Conservation (phyloP, 2,797 vertebrate genomes). For the Brachymystax lenok region DNA sequence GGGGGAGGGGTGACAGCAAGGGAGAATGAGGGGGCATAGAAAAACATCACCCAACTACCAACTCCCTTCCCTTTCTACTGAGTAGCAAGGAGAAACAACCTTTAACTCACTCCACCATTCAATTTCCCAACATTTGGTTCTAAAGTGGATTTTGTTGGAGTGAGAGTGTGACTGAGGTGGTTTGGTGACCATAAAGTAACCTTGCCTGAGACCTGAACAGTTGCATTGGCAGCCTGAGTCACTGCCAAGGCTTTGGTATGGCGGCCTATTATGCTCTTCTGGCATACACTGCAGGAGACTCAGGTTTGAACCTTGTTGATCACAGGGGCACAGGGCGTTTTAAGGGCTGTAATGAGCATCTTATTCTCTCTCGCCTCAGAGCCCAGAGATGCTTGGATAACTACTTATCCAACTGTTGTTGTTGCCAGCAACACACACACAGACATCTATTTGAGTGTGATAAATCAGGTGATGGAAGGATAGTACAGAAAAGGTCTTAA, state of each 20-base stretch:
- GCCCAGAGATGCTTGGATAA: constrained; percentile 93
- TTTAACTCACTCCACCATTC: constrained; percentile 59
- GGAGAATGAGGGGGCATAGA: constrained; percentile 57
- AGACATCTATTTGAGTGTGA: constrained; percentile 37
- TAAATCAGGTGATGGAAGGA: constrained; percentile 43
- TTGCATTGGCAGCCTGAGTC: background rate
- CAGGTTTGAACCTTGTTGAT: background rate
- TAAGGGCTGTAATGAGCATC: constrained; percentile 88
- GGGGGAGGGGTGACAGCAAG: constrained; percentile 70
- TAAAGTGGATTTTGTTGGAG: constrained; percentile 57
- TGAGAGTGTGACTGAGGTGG: constrained; percentile 23
- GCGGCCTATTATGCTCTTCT: too few species aligned
- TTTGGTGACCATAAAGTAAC: too few species aligned
- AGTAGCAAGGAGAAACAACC: constrained; percentile 64
- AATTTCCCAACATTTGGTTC: constrained; percentile 44
- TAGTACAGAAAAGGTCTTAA: constrained; percentile 56
- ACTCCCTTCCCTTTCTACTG: constrained; percentile 66
- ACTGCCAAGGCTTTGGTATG: too few species aligned
- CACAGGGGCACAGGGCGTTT: constrained; percentile 49
- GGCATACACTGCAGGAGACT: too few species aligned
- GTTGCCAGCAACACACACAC: constrained; percentile 79
- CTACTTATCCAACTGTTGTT: constrained; percentile 82
- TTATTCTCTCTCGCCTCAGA: constrained; percentile 88
- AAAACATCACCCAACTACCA: constrained; percentile 79
- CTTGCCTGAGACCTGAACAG: background rate